phyloP scores from a whole-genome alignment of 2,888 invertebrate genomes.

The Dysmachus trigonus region DNA sequence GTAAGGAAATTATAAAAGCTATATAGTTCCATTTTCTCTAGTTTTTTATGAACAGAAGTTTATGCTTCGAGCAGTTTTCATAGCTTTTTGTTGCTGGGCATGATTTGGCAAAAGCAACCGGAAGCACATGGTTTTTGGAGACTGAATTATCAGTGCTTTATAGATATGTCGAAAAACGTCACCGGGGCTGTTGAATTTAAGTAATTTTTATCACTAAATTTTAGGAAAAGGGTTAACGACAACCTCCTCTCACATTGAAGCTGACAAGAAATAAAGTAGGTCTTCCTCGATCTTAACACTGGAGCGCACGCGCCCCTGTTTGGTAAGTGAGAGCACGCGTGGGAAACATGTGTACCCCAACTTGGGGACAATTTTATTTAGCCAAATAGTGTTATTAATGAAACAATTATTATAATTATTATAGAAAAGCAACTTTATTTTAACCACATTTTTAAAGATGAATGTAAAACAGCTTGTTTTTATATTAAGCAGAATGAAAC shows the following conservation, averaged over 20 bases:
- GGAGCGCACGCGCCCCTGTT: too few species aligned
- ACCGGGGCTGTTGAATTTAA: not conserved
- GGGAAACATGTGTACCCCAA: too few species aligned
- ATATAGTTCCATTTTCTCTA: too few species aligned
- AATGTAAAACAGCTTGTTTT: too few species aligned
- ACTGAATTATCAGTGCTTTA: not conserved
- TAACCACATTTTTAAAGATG: too few species aligned
- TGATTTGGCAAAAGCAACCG: not conserved
- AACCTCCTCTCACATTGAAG: not conserved
- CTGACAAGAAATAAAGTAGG: not conserved
- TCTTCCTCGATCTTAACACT: not conserved
- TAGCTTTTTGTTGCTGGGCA: not conserved
- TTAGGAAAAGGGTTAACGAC: not conserved
- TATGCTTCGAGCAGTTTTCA: not conserved
- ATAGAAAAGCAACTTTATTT: too few species aligned
- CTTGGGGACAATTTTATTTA: too few species aligned
- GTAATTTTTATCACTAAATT: not conserved
- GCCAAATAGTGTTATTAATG: too few species aligned
- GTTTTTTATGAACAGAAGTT: not conserved
- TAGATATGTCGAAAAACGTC: not conserved
- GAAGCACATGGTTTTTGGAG: not conserved
- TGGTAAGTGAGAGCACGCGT: too few species aligned
- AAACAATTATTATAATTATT: too few species aligned
- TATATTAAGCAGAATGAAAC: too few species aligned
- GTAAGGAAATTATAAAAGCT: too few species aligned